Percentiles rank a stretch among this genome's conserved stretches.
These are phyloP conservation scores for Tokudaia tokunoshimensis DNA, from an alignment of 2,797 vertebrate species.

Conservation along the genomic window DNA sequence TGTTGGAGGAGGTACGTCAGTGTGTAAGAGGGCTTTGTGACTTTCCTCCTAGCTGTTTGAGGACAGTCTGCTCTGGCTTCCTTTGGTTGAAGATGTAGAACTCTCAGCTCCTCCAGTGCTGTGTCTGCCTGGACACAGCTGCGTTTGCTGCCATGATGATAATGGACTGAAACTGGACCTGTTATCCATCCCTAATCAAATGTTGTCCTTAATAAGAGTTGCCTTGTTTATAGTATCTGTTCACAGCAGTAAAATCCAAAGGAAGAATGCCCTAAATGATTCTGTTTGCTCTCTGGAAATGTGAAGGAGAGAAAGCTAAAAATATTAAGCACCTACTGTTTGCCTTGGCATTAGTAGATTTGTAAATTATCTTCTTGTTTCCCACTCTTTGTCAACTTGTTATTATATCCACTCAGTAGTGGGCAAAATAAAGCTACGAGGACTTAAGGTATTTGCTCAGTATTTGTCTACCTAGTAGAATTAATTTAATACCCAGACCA, in stretches of 20 bases:
- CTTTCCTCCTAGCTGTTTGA: not conserved
- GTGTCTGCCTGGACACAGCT: not conserved
- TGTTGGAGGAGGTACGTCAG: not conserved
- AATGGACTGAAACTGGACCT: not conserved
- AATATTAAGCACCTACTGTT: not conserved
- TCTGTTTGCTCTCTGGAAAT: not conserved
- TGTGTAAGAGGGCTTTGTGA: not conserved
- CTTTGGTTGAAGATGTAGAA: not conserved
- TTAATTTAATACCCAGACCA: conserved; percentile 1
- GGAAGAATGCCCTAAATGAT: not conserved
- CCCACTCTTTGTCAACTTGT: not conserved
- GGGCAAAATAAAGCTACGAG: not conserved
- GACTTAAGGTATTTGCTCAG: not conserved
- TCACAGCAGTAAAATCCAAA: not conserved
- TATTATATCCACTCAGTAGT: not conserved
- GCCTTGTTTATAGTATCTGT: not conserved
- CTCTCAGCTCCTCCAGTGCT: not conserved
- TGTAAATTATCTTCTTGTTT: not conserved
- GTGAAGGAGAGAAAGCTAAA: not conserved
- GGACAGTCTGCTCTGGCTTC: not conserved
- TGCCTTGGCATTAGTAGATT: not conserved
- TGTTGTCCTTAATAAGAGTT: not conserved
- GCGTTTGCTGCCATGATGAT: not conserved
- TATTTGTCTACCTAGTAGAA: not conserved
- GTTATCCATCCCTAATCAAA: not conserved